A percentile compares a stretch with the other conserved stretches of the same genome.
Conservation (phyloP, 1,140 invertebrate species). For the Rhagoletis zephyria region DNA sequence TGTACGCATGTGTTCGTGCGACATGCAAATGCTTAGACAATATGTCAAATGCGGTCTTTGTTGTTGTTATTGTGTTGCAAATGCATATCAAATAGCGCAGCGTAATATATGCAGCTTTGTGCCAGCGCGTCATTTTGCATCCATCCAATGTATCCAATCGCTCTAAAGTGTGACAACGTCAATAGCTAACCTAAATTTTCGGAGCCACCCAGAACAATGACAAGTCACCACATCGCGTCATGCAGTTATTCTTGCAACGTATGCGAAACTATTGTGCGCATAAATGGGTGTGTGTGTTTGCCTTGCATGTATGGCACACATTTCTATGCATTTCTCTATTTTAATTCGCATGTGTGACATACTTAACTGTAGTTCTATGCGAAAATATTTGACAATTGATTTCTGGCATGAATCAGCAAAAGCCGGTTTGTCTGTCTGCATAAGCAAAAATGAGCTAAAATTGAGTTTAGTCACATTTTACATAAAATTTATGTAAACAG, state of each 20-base stretch:
- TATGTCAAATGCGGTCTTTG: not conserved
- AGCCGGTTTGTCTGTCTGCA: too few relatives aligned
- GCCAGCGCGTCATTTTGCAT: constrained; percentile 24
- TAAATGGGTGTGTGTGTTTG: too few relatives aligned
- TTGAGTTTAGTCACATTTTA: not conserved
- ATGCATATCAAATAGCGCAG: too few relatives aligned
- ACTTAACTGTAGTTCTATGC: too few relatives aligned
- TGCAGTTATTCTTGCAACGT: not conserved
- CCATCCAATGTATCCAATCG: not conserved
- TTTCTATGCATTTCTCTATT: too few relatives aligned
- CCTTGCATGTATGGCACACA: too few relatives aligned
- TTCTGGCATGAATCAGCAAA: too few relatives aligned
- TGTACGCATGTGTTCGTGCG: not conserved
- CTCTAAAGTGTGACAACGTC: not conserved
- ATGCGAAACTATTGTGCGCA: not conserved
- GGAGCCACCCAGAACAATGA: constrained; percentile 5
- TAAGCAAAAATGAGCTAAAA: not conserved
- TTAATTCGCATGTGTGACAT: too few relatives aligned
- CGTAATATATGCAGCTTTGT: not conserved
- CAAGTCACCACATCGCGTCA: not conserved
- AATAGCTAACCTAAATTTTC: constrained; percentile 9
- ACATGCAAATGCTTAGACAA: constrained; percentile 24
- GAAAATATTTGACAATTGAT: too few relatives aligned
- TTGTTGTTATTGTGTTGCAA: not conserved
- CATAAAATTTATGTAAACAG: not conserved